A percentile compares a stretch with the other conserved stretches of the same genome.
Evolutionary conservation across 2,888 invertebrate species (phyloP).

Genomic region (Pristionchus fissidentatus): DNA sequence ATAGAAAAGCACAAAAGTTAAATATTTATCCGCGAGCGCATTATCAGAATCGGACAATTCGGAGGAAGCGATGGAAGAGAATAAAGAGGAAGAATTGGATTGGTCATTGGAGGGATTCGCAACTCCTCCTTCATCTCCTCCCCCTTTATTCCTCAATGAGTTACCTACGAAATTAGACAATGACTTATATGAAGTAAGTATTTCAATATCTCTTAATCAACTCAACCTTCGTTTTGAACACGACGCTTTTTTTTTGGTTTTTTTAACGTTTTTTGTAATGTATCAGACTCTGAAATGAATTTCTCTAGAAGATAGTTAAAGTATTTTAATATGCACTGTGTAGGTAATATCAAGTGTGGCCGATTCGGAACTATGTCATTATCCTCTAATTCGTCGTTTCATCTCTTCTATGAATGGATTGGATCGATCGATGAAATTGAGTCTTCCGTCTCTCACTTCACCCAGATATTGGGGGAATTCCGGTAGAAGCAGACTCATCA

Average conservation of each 20-base stretch:
- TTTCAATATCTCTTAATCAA: no score
- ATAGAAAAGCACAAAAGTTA: no score
- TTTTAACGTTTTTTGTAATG: no score
- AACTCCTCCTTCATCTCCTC: conserved; percentile 28
- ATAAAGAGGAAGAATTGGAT: conserved; percentile 8
- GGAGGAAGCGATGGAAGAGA: neutral
- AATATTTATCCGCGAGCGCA: no score
- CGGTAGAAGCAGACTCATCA: neutral
- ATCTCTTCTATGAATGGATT: neutral
- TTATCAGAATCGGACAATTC: no score
- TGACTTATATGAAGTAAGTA: conserved; percentile 33
- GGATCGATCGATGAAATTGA: neutral
- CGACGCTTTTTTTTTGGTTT: no score
- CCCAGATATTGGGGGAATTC: neutral
- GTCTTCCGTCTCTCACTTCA: neutral
- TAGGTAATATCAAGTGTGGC: neutral
- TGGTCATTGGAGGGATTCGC: neutral
- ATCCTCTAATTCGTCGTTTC: neutral
- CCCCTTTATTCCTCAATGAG: conserved; percentile 21
- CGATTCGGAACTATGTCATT: neutral
- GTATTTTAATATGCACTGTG: neutral
- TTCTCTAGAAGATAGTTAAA: neutral
- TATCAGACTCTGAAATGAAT: no score
- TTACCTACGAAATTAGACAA: conserved; percentile 17
- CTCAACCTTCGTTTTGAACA: no score